Evolutionary conservation across 2,888 invertebrate species (phyloP), one percentile per base, ranked within the genome.

Genomic region (Meandrusa payeni): DNA sequence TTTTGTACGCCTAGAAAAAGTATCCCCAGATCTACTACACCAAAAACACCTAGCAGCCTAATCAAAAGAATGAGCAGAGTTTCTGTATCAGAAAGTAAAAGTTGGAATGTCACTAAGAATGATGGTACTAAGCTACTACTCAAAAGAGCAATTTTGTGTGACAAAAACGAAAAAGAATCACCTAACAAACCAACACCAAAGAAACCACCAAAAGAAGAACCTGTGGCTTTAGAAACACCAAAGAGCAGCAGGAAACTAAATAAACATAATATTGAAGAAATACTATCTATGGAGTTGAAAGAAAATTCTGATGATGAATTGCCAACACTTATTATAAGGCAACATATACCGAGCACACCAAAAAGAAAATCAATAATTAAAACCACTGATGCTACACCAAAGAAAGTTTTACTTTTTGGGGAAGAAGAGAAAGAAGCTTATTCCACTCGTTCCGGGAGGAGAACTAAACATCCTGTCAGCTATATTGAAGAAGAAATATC

Each of bases 281-380:
- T 76, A 17, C 46, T 85, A 1, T 70, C 72, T 46, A 76, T 83
- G 79, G 83, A 83, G 48, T 52, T 86, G 1, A 68, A 76, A 53
- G 83, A 83, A 52, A 80, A 75, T 43, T 82, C 83, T 3, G 83
- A 82, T 57, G 81, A 83, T 10, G 86, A 87, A 20, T 47, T 88
- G 1, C 85, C 86, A 7, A 85, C 81, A 4, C 55, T 87, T 4
- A 76, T 86, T 2, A 86, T 85, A 33, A 72, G 76, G 39, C 70
- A 80, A 36, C 68, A 77, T 60, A 54, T 60, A 20, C 58, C 73
- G 0, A 52, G 63, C 0, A 82, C 82, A 39, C 83, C 85, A 6
- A 83, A 80, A 51, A 51, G 79, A 40, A 80, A 76, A 47, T 67
- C 79, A 9, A 41, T 69, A 40, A 52, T 61, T 4, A 78, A 68